These are phyloP conservation scores for Leuciscus idus DNA, from an alignment of 2,113 vertebrate genomes.

Conservation along the genomic window DNA sequence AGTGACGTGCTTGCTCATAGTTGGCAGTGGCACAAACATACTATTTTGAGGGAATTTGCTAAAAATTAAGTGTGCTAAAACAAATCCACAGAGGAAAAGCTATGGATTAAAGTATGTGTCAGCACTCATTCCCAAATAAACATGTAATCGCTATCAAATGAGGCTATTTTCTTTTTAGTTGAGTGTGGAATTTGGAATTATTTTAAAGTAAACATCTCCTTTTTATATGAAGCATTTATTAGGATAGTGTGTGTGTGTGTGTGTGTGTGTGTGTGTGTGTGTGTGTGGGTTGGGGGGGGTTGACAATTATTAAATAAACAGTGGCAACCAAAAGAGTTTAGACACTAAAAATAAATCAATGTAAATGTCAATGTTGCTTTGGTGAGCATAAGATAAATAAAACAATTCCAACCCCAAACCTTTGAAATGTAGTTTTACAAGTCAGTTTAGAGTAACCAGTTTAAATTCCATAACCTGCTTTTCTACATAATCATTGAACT, in stretches of 20 bases:
- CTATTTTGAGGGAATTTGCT: neutral
- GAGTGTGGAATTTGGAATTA: neutral
- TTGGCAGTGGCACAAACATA: constrained; percentile 23
- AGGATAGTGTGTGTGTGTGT: neutral
- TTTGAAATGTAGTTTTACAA: neutral
- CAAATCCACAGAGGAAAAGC: neutral
- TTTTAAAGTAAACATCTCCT: neutral
- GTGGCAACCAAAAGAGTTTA: neutral
- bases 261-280: too few relatives aligned
- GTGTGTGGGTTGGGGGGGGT: too few relatives aligned
- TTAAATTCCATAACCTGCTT: neutral
- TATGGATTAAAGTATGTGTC: neutral
- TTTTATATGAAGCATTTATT: neutral
- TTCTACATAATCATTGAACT: neutral
- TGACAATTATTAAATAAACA: neutral
- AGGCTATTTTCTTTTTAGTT: neutral
- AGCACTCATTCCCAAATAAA: neutral
- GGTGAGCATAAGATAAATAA: neutral
- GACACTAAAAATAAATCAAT: neutral
- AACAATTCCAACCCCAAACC: neutral
- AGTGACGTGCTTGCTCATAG: constrained; percentile 25
- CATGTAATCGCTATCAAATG: neutral
- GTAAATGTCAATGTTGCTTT: too few relatives aligned
- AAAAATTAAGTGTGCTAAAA: neutral
- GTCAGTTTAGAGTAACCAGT: neutral